Evolutionary conservation across 2,797 vertebrate species (phyloP).

Genomic region (Epinephelus coioides): DNA sequence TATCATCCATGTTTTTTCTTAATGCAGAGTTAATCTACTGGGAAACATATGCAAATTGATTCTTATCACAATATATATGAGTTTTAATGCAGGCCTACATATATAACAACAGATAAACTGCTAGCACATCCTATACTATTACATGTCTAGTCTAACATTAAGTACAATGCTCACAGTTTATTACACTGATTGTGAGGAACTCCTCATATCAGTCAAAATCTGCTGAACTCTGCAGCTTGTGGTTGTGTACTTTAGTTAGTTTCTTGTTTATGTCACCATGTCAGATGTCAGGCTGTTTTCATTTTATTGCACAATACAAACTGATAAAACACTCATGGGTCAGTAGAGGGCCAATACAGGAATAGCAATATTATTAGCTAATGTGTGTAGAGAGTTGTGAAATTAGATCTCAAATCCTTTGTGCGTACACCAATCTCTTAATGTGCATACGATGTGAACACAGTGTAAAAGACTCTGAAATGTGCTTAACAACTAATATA

Average conservation of each 20-base stretch:
- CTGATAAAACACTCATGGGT: slow-evolving; percentile 10
- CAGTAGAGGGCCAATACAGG: background rate
- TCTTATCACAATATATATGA: slow-evolving; percentile 7
- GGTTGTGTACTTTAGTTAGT: background rate
- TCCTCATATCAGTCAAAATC: background rate
- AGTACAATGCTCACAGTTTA: background rate
- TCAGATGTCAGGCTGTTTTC: background rate
- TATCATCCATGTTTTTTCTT: background rate
- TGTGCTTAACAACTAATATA: background rate
- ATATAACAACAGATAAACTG: slow-evolving; percentile 13
- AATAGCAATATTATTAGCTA: background rate
- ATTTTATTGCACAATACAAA: background rate
- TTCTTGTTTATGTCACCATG: slow-evolving; percentile 1
- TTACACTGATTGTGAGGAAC: slow-evolving; percentile 1
- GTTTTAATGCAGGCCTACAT: background rate
- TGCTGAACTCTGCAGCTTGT: background rate
- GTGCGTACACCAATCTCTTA: background rate
- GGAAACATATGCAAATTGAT: slow-evolving; percentile 12
- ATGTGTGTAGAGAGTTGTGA: background rate
- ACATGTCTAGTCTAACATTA: rapidly evolving
- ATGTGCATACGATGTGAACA: background rate
- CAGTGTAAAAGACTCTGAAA: background rate
- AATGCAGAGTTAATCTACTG: slow-evolving; percentile 16
- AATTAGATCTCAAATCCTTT: background rate
- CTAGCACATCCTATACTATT: background rate